phyloP scores from a whole-genome alignment of 1,140 invertebrate genomes.

The Bursaphelenchus mucronatus region DNA sequence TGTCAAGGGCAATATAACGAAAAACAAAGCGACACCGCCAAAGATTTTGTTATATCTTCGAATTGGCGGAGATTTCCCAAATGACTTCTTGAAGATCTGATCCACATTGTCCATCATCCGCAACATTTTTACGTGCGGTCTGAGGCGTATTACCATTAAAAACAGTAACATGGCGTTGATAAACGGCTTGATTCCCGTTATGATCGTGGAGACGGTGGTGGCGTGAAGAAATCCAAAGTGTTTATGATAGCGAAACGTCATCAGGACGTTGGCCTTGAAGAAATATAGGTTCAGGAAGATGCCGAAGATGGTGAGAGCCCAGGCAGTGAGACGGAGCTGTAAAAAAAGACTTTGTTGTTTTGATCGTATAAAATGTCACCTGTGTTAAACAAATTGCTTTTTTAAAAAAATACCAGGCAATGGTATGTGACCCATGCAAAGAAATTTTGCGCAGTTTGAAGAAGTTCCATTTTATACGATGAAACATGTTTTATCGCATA shows the following conservation, averaged over 20 bases:
- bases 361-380: no score
- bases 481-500: no score
- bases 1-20: slow-evolving; percentile 34
- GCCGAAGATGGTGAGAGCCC: not conserved
- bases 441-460: not conserved
- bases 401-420: no score
- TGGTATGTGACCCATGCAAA: not conserved
- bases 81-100: slow-evolving; percentile 31
- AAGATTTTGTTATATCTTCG: slow-evolving; percentile 33
- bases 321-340: not conserved
- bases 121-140: slow-evolving; percentile 44
- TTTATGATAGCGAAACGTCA: slow-evolving; percentile 25
- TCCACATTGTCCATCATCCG: slow-evolving; percentile 34
- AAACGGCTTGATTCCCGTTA: slow-evolving; percentile 51
- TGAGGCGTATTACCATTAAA: slow-evolving; percentile 38
- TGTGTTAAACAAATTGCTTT: no score
- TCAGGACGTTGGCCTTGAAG: slow-evolving; percentile 17
- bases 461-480: not conserved
- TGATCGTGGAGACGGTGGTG: slow-evolving; percentile 50
- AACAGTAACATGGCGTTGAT: slow-evolving; percentile 42
- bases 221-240: slow-evolving; percentile 49
- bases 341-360: no score
- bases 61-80: slow-evolving; percentile 40
- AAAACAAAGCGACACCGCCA: slow-evolving; percentile 28
- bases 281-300: slow-evolving; percentile 26